phyloP scores from a whole-genome alignment of 2,113 vertebrate genomes.

The Nyctibius bracteatus region DNA sequence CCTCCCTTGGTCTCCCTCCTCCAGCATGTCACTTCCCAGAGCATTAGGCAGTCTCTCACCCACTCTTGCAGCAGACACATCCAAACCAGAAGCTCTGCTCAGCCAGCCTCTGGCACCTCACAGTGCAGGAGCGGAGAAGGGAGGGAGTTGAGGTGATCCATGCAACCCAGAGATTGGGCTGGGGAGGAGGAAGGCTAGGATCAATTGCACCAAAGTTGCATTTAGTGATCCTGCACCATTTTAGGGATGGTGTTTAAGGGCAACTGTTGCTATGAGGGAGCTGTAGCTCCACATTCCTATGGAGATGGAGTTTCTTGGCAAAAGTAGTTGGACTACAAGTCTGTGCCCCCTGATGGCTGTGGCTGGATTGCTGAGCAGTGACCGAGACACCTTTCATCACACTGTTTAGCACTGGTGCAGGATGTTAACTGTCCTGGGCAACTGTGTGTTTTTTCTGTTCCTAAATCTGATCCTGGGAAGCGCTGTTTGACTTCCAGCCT shows the following conservation, averaged over 20 bases:
- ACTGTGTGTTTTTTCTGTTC: neutral
- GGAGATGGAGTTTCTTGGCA: neutral
- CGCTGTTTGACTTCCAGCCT: neutral
- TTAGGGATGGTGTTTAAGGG: neutral
- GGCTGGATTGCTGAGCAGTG: neutral
- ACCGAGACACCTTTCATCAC: neutral
- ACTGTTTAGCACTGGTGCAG: neutral
- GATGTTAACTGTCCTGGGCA: neutral
- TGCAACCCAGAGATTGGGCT: neutral
- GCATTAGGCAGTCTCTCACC: neutral
- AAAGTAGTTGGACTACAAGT: neutral
- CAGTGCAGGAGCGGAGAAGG: neutral
- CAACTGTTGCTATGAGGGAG: neutral
- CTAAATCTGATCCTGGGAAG: neutral
- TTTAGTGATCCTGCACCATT: neutral
- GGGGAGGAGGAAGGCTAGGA: neutral
- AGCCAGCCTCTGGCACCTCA: neutral
- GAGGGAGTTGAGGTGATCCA: neutral
- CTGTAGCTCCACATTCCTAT: neutral
- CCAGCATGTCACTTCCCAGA: neutral
- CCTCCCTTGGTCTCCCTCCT: neutral
- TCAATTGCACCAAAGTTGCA: neutral
- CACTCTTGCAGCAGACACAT: neutral
- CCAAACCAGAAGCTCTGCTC: neutral
- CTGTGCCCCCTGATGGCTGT: neutral